These are phyloP conservation scores for Myotis davidii DNA, from an alignment of 2,113 vertebrate genomes.

Conservation along the genomic window DNA sequence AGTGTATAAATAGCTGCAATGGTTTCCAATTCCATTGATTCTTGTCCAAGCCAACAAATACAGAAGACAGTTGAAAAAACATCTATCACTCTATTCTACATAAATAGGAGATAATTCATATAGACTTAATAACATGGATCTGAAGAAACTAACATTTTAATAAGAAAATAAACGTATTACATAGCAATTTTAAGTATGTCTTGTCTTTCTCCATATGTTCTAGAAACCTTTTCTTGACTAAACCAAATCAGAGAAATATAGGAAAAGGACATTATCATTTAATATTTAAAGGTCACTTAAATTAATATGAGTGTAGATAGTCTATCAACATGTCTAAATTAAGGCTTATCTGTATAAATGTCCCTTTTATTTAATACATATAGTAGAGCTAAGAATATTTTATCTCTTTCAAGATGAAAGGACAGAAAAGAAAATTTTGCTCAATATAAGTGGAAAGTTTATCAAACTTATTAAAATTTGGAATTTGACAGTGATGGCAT, in stretches of 20 bases:
- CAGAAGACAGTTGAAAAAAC: background rate
- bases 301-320: background rate
- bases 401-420: background rate
- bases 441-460: background rate
- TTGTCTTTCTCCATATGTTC: background rate
- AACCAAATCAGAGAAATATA: background rate
- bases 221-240: background rate
- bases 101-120: background rate
- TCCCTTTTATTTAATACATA: background rate
- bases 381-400: background rate
- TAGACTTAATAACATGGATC: background rate
- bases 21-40: background rate
- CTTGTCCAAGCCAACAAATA: background rate
- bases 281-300: background rate
- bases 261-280: background rate
- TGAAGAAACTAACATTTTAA: background rate
- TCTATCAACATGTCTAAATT: background rate
- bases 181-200: background rate
- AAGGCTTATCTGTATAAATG: background rate
- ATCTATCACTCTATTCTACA: background rate
- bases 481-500: background rate
- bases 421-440: background rate
- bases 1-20: background rate
- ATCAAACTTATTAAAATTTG: slow-evolving; percentile 22
- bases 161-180: background rate